A percentile compares a stretch with the other conserved stretches of the same genome.
These are phyloP conservation scores for Acrocephalus kingi DNA, from an alignment of 2,113 vertebrate species.

Conservation along the genomic window DNA sequence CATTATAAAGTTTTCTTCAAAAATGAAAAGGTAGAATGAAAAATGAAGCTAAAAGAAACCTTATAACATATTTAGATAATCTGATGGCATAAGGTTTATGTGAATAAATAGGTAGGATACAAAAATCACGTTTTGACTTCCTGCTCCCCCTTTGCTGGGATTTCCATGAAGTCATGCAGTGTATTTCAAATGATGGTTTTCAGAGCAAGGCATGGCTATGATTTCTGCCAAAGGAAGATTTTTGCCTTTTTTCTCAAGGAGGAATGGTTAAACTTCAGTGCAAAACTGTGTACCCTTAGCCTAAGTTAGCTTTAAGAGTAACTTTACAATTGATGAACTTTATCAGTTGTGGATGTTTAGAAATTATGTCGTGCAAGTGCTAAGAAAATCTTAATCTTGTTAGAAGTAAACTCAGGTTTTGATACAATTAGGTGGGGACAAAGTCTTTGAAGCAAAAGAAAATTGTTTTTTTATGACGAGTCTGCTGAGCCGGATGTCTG, in stretches of 20 bases:
- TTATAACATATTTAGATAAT: not conserved
- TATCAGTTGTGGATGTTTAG: not conserved
- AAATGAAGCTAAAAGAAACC: not conserved
- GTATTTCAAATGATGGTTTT: not conserved
- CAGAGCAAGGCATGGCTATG: not conserved
- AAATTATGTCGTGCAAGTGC: not conserved
- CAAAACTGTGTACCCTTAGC: not conserved
- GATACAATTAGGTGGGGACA: not conserved
- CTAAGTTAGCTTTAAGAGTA: not conserved
- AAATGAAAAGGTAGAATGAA: not conserved
- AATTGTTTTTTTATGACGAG: accelerated
- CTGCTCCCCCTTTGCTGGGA: not conserved
- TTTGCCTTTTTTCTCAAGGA: not conserved
- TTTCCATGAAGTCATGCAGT: not conserved
- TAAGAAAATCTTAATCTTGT: not conserved
- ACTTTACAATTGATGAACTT: not conserved
- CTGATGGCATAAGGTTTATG: not conserved
- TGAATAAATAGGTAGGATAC: not conserved
- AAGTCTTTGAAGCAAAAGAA: not conserved
- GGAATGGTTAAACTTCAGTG: not conserved
- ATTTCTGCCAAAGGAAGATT: not conserved
- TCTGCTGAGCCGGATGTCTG: not conserved
- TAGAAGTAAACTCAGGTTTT: not conserved
- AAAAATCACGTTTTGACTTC: not conserved
- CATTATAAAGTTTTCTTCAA: not conserved